phyloP scores from a whole-genome alignment of 2,797 vertebrate species.

The Nasua narica region DNA sequence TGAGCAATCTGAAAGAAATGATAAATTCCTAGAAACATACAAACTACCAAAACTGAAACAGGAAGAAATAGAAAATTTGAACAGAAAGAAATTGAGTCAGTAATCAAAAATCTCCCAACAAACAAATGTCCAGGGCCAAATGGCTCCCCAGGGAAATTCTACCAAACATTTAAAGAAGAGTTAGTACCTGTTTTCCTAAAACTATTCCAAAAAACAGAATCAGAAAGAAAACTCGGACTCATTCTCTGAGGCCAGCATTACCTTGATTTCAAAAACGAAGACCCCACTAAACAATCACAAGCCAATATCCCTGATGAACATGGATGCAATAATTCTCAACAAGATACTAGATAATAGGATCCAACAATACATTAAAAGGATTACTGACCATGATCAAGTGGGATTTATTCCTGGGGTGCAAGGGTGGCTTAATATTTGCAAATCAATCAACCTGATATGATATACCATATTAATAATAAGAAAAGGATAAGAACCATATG shows the following conservation, averaged over 20 bases:
- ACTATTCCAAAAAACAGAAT: background rate
- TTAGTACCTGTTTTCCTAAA: background rate
- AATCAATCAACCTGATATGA: background rate
- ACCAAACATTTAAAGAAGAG: background rate
- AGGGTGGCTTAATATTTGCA: background rate
- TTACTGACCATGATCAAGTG: background rate
- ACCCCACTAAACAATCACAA: background rate
- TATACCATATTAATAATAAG: too few species aligned
- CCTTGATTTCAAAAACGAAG: background rate
- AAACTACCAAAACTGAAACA: background rate
- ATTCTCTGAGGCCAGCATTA: background rate
- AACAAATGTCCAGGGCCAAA: background rate
- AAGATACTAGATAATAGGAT: background rate
- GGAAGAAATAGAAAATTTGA: background rate
- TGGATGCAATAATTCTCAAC: background rate
- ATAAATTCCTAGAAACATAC: background rate
- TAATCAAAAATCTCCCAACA: background rate
- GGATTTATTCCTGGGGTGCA: background rate
- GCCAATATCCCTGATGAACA: background rate
- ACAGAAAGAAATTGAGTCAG: background rate
- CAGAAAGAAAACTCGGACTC: background rate
- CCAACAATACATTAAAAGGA: background rate
- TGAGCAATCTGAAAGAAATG: background rate
- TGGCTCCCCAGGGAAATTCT: background rate
- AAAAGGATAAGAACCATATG: background rate